Percentiles rank a stretch among this genome's conserved stretches.
Evolutionary conservation across 2,113 vertebrate genomes (phyloP).

Genomic region (Saguinus midas): DNA sequence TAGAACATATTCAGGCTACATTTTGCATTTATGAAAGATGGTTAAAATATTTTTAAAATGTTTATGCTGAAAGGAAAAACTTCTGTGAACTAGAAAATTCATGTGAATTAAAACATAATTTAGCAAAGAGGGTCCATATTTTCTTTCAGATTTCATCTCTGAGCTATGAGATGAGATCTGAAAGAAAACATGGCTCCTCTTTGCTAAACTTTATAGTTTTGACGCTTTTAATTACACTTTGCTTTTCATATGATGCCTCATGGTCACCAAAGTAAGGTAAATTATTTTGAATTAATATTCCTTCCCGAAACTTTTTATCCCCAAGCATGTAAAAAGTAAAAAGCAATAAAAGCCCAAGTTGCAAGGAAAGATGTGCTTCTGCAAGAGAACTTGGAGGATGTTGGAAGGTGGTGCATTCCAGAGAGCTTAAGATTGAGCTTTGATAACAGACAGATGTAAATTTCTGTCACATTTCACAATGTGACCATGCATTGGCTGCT

Average conservation of each 20-base stretch:
- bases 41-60: neutral
- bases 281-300: conserved; percentile 34
- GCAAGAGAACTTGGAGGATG: neutral
- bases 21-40: conserved; percentile 1
- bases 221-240: neutral
- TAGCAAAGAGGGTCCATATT: too few relatives aligned
- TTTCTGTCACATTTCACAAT: neutral
- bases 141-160: too few relatives aligned
- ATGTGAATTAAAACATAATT: neutral
- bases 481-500: neutral
- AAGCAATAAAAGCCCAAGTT: neutral
- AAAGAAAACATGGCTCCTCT: neutral
- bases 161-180: neutral
- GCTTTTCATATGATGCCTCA: neutral
- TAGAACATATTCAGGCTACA: neutral
- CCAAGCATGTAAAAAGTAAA: neutral
- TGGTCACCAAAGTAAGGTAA: neutral
- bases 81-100: neutral
- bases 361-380: neutral
- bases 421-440: neutral
- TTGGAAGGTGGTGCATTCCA: neutral
- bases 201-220: neutral
- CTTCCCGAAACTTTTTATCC: neutral
- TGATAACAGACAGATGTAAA: neutral
- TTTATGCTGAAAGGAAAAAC: neutral